These are phyloP conservation scores for Vidua macroura DNA, from an alignment of 2,113 vertebrate genomes.

Conservation along the genomic window DNA sequence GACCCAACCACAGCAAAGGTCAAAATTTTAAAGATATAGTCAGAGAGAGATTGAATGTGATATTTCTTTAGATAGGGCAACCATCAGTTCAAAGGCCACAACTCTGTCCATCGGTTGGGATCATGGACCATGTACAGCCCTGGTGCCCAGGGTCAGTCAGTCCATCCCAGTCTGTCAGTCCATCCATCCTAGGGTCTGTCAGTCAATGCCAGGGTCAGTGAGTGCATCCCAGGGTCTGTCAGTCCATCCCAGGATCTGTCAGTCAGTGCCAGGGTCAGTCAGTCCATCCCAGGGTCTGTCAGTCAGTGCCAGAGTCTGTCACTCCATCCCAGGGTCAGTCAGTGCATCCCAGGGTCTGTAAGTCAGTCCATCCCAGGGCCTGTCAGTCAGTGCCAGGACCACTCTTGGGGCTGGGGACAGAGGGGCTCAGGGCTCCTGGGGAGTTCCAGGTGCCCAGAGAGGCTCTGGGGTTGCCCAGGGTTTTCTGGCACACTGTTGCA, in stretches of 20 bases:
- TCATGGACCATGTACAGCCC: accelerated
- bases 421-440: neutral
- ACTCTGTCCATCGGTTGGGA: neutral
- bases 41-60: neutral
- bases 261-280: neutral
- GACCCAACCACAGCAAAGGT: neutral
- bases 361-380: neutral
- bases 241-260: neutral
- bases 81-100: neutral
- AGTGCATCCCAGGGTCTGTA: neutral
- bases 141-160: neutral
- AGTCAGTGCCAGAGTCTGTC: neutral
- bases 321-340: neutral
- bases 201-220: neutral
- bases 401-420: neutral
- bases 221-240: neutral
- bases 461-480: neutral
- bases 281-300: neutral
- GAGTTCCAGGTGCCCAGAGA: neutral
- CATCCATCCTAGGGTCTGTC: neutral
- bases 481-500: neutral
- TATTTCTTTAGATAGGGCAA: neutral
- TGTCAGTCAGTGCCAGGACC: neutral
- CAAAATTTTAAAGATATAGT: neutral
- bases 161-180: neutral